A percentile compares a stretch with the other conserved stretches of the same genome.
Conservation (phyloP, 2,113 vertebrate genomes). For the Prionailurus viverrinus region DNA sequence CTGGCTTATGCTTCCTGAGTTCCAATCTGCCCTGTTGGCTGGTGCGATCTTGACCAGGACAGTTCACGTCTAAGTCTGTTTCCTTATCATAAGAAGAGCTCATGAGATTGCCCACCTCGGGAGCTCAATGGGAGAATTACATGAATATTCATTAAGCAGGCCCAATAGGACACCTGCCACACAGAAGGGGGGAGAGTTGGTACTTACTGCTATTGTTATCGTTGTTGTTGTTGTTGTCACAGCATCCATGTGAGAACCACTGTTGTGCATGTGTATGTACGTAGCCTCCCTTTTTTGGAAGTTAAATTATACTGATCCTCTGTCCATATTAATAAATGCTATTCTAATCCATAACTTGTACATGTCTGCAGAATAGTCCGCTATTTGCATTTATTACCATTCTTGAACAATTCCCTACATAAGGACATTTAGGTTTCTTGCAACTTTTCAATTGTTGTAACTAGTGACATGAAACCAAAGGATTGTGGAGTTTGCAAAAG, state of each 20-base stretch:
- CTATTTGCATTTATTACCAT: background rate
- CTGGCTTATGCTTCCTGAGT: background rate
- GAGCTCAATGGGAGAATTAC: background rate
- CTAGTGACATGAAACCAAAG: background rate
- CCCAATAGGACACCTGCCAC: background rate
- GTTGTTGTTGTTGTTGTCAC: background rate
- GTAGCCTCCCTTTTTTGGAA: background rate
- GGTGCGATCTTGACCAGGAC: background rate
- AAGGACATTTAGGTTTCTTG: background rate
- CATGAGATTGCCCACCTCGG: background rate
- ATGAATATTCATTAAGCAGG: slow-evolving; percentile 11
- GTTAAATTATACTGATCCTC: background rate
- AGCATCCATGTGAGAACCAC: background rate
- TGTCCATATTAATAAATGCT: background rate
- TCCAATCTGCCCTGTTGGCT: background rate
- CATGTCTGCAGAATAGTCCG: background rate
- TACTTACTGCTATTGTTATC: background rate
- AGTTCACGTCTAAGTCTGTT: background rate
- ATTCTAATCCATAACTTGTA: background rate
- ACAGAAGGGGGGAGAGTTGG: background rate
- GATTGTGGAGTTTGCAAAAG: background rate
- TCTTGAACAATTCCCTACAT: background rate
- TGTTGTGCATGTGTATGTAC: background rate
- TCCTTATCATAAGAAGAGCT: background rate
- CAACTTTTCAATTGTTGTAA: background rate